Percentiles rank a stretch among this genome's conserved stretches.
phyloP scores from a whole-genome alignment of 2,888 invertebrate species.

The Trimorus sp. region DNA sequence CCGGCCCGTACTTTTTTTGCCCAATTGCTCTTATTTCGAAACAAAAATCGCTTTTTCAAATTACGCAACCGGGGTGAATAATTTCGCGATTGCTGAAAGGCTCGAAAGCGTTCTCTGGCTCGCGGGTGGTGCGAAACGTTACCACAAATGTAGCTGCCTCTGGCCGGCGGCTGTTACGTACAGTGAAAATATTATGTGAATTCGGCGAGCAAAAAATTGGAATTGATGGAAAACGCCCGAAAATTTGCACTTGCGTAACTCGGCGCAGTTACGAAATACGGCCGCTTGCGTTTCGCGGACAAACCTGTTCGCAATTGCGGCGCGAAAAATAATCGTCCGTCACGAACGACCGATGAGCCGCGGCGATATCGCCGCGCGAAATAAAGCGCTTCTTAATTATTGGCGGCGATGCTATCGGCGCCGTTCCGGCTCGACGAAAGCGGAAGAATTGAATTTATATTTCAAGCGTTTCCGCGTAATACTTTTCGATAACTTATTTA shows the following conservation, averaged over 20 bases:
- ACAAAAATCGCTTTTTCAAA: no score
- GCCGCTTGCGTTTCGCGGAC: no score
- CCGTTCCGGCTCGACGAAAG: neutral
- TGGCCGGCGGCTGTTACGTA: constrained; percentile 60
- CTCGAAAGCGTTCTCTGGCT: no score
- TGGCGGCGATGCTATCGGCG: constrained; percentile 23
- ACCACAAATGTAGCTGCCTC: constrained; percentile 47
- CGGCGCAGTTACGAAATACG: no score
- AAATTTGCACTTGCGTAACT: no score
- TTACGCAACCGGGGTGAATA: no score
- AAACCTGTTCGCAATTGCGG: neutral
- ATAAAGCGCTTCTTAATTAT: constrained; percentile 46
- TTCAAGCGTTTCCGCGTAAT: constrained; percentile 22
- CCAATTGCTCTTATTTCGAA: no score
- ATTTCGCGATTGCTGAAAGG: no score
- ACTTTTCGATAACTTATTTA: constrained; percentile 25
- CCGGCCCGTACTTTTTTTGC: no score
- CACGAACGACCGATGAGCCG: constrained; percentile 18
- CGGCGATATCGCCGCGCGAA: constrained; percentile 22
- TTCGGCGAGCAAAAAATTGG: constrained; percentile 40
- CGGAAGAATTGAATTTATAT: constrained; percentile 28
- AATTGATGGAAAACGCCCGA: no score
- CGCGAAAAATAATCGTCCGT: constrained; percentile 32
- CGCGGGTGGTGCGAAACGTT: constrained; percentile 53
- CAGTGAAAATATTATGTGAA: constrained; percentile 67